Base-by-base conservation (phyloP, 2,888 invertebrate species). In the Melinaea marsaeus region DNA sequence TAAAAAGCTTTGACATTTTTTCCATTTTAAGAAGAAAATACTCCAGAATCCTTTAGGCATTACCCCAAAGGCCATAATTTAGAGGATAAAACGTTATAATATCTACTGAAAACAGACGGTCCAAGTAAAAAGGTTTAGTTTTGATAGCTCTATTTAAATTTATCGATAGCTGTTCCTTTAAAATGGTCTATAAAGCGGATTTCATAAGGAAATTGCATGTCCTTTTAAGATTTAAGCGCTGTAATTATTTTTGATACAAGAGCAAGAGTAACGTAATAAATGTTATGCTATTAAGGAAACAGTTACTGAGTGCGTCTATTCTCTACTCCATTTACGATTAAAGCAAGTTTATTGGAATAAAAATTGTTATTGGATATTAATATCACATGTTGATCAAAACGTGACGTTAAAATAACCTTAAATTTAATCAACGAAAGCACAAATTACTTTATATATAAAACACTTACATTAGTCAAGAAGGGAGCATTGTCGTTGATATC, bases 401-500 rank as follows among this genome's bases (percentile, higher is more conserved):
- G 2, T 32, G 51, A 51, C 11, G 9, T 32, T 13, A 32, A 51
- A 51, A 51, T 32, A 9, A 42, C 48, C 48, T 48, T 48, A 48
- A 47, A 9, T n/a, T 5, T 47, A 47, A 4, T 37, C 7, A 37
- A 37, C 37, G 37, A 37, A 6, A 1, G 37, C 37, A 37, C 4
- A 4, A 4, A 37, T 37, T 7, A 37, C 37, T 37, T 22, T 22
- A 37, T 37, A 63, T 59, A 63, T 64, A 67, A n/a, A 60, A 13
- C 76, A 91, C 92, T 92, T 83, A 93, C 93, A 78, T 95, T 95
- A 54, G 95, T 95, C 66, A 97, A 91, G 79, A 94, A 95, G 0
- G 99, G 99, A 0, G 96, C 95, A 81, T 99, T 98, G 81, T 99
- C 99, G 81, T 99, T 99, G 75, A 98, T 95, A 78, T 99, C 99